Evolutionary conservation across 2,113 vertebrate species (phyloP).

Genomic region (Actinemys pallida): DNA sequence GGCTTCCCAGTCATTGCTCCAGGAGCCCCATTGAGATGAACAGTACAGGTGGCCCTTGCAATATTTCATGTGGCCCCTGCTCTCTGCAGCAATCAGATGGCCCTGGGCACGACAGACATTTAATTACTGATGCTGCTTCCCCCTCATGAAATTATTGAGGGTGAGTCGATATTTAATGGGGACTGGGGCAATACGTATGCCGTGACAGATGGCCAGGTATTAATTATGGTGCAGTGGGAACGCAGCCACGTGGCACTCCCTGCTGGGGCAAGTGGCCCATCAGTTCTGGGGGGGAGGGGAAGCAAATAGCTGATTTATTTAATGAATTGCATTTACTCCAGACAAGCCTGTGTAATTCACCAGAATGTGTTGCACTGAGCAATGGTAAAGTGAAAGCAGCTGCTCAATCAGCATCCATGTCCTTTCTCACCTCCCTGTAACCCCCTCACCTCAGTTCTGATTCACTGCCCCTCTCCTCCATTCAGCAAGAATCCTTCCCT

Average conservation of each 20-base stretch:
- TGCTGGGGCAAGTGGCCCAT: neutral
- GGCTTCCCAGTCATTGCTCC: neutral
- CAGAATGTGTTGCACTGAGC: neutral
- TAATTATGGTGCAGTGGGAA: neutral
- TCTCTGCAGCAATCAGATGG: neutral
- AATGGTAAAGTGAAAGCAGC: rapidly evolving
- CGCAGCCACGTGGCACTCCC: neutral
- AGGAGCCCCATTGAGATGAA: neutral
- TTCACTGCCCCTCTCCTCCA: neutral
- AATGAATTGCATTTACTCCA: rapidly evolving
- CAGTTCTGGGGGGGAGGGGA: neutral
- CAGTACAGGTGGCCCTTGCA: neutral
- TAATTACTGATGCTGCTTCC: slow-evolving; percentile 72
- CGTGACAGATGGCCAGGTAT: slow-evolving; percentile 49
- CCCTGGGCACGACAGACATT: slow-evolving; percentile 52
- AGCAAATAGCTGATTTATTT: neutral
- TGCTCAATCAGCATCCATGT: rapidly evolving
- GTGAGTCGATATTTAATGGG: slow-evolving; percentile 70
- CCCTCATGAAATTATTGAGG: slow-evolving; percentile 61
- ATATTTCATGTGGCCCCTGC: neutral
- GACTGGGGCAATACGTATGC: slow-evolving; percentile 43
- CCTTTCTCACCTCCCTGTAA: neutral
- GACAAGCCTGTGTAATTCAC: neutral
- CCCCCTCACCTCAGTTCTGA: neutral
- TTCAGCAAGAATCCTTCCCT: neutral